Evolutionary conservation across 2,888 invertebrate genomes (phyloP).

Genomic region (Sarcophaga carnaria): DNA sequence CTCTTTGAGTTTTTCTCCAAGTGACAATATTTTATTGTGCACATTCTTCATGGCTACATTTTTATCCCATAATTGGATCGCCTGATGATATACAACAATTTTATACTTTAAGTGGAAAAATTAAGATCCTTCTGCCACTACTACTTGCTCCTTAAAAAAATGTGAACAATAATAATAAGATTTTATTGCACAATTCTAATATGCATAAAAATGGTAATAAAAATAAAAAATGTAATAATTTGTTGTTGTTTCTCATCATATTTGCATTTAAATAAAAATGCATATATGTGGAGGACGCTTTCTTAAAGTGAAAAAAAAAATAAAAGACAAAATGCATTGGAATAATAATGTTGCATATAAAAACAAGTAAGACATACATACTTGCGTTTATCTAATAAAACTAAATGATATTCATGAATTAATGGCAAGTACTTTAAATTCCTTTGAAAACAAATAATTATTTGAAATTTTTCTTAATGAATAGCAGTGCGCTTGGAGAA

Average conservation of each 20-base stretch:
- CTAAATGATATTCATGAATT: neutral
- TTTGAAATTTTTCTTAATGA: neutral
- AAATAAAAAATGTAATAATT: conserved; percentile 18
- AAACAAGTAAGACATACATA: neutral
- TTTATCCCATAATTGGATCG: conserved; percentile 67
- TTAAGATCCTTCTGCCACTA: conserved; percentile 33
- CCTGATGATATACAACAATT: conserved; percentile 60
- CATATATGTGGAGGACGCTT: neutral
- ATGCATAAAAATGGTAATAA: conserved; percentile 54
- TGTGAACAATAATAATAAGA: conserved; percentile 43
- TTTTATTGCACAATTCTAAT: conserved; percentile 64
- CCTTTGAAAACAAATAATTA: neutral
- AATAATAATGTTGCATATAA: neutral
- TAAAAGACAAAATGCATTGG: neutral
- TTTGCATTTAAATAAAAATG: conserved; percentile 46
- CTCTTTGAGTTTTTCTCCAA: conserved; percentile 40
- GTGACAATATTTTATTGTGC: conserved; percentile 49
- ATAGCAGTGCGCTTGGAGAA: neutral
- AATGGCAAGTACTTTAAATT: too few relatives aligned
- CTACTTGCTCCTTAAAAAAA: conserved; percentile 31
- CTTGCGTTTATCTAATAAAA: neutral
- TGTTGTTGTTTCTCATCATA: conserved; percentile 12
- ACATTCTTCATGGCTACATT: conserved; percentile 23
- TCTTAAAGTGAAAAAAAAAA: neutral
- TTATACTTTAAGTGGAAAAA: conserved; percentile 67